Percentiles rank a stretch among this genome's conserved stretches.
These are phyloP conservation scores for Zaprionus gabonicus DNA, from an alignment of 1,140 invertebrate species.

Conservation along the genomic window DNA sequence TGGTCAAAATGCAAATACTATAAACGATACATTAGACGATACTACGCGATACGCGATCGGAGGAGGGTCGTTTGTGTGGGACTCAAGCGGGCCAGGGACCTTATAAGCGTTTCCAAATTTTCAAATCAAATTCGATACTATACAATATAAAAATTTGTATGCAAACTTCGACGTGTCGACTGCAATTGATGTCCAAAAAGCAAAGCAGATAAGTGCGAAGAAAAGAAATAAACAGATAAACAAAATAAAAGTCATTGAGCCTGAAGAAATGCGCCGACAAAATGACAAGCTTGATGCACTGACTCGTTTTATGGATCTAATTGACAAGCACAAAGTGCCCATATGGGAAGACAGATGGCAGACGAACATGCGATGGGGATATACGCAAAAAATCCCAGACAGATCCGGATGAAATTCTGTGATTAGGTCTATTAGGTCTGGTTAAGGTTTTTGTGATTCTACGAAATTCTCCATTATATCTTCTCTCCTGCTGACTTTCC, in stretches of 20 bases:
- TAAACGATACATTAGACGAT: slow-evolving; percentile 4
- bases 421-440: too few relatives aligned
- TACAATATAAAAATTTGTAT: slow-evolving; percentile 43
- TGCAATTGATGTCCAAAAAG: slow-evolving; percentile 43
- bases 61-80: slow-evolving; percentile 8
- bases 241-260: slow-evolving; percentile 32
- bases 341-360: slow-evolving; percentile 12
- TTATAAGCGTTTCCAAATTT: slow-evolving; percentile 26
- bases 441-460: too few relatives aligned
- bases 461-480: neutral
- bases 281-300: slow-evolving; percentile 36
- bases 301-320: slow-evolving; percentile 63
- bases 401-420: neutral
- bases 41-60: slow-evolving; percentile 1
- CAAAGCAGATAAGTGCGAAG: slow-evolving; percentile 16
- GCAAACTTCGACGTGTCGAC: slow-evolving; percentile 10
- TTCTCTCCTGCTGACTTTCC: neutral
- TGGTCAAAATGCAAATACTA: slow-evolving; percentile 38
- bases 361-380: neutral
- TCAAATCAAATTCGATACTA: slow-evolving; percentile 26
- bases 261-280: slow-evolving; percentile 21
- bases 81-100: slow-evolving; percentile 42
- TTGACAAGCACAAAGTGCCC: slow-evolving; percentile 56
- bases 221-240: slow-evolving; percentile 43
- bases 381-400: neutral